These are phyloP conservation scores for Verasper variegatus DNA, from an alignment of 2,113 vertebrate genomes.

Conservation along the genomic window DNA sequence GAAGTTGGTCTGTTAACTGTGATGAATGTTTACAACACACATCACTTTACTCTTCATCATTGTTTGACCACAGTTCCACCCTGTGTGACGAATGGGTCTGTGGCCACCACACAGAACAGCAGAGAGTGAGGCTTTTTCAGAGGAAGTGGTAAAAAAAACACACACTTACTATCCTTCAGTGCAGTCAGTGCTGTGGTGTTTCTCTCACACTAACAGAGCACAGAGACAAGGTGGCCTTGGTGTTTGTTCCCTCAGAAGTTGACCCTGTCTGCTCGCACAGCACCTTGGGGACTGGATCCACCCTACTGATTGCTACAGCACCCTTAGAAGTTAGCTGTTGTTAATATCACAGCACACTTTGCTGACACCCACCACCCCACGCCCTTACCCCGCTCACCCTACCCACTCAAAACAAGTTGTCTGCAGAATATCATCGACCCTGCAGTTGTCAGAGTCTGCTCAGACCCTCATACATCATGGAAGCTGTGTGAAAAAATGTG, in stretches of 20 bases:
- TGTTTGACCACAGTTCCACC: background rate
- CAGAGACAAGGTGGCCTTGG: background rate
- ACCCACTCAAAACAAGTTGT: slow-evolving; percentile 23
- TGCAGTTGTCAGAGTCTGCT: slow-evolving; percentile 52
- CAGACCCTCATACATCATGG: slow-evolving; percentile 50
- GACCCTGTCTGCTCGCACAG: slow-evolving; percentile 9
- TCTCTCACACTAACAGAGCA: slow-evolving; percentile 5
- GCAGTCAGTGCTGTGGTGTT: background rate
- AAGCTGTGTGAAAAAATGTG: slow-evolving; percentile 36
- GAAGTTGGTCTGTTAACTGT: background rate
- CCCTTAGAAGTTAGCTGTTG: slow-evolving; percentile 57
- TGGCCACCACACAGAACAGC: background rate
- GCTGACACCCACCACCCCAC: slow-evolving; percentile 29
- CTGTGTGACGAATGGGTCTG: background rate
- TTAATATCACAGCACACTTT: slow-evolving; percentile 63
- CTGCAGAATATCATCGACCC: slow-evolving; percentile 68
- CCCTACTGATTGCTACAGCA: slow-evolving; percentile 38
- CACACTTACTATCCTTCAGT: background rate
- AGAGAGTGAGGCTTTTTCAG: background rate
- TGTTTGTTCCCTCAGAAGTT: slow-evolving; percentile 1
- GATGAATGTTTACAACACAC: background rate
- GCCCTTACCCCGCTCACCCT: background rate
- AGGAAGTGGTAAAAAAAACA: background rate
- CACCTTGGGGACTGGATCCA: slow-evolving; percentile 48
- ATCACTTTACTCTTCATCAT: background rate